A percentile compares a stretch with the other conserved stretches of the same genome.
Conservation (phyloP, 2,888 invertebrate genomes). For the Linnaemya vulpina region DNA sequence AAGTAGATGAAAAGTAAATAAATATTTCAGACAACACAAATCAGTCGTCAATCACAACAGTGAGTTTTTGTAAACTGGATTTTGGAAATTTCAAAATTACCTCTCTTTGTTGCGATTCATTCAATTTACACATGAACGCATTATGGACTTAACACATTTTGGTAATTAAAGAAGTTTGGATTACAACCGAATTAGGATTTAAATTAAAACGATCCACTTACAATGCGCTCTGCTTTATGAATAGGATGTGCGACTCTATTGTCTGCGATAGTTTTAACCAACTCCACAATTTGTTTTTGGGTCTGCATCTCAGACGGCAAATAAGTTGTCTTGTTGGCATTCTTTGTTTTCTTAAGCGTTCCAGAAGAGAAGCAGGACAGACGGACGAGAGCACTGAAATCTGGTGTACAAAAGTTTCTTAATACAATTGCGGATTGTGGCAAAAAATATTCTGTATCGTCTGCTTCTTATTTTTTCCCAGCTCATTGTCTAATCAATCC, state of each 20-base stretch:
- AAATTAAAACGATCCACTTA: conserved; percentile 76
- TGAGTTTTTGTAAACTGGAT: conserved; percentile 30
- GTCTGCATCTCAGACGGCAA: conserved; percentile 23
- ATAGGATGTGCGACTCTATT: neutral
- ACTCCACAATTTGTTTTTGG: conserved; percentile 34
- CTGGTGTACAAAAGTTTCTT: conserved; percentile 50
- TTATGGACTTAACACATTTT: conserved; percentile 81
- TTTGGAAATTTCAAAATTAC: conserved; percentile 33
- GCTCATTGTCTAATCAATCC: conserved; percentile 56
- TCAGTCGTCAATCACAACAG: conserved; percentile 25
- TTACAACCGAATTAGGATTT: conserved; percentile 78
- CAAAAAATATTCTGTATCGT: conserved; percentile 27
- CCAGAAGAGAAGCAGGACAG: conserved; percentile 10
- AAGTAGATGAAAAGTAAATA: neutral
- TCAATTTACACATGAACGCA: conserved; percentile 75
- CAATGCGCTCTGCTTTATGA: conserved; percentile 35
- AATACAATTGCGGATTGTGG: conserved; percentile 62
- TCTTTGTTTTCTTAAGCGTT: conserved; percentile 55
- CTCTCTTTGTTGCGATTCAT: conserved; percentile 41
- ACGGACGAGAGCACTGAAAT: conserved; percentile 19
- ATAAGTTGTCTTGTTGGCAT: conserved; percentile 27
- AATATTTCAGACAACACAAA: neutral
- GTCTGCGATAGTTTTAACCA: conserved; percentile 43
- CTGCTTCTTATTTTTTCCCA: neutral
- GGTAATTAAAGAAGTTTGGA: conserved; percentile 77